A percentile compares a stretch with the other conserved stretches of the same genome.
These are phyloP conservation scores for Trissoscelio sp. DNA, from an alignment of 2,888 invertebrate genomes.

Conservation along the genomic window DNA sequence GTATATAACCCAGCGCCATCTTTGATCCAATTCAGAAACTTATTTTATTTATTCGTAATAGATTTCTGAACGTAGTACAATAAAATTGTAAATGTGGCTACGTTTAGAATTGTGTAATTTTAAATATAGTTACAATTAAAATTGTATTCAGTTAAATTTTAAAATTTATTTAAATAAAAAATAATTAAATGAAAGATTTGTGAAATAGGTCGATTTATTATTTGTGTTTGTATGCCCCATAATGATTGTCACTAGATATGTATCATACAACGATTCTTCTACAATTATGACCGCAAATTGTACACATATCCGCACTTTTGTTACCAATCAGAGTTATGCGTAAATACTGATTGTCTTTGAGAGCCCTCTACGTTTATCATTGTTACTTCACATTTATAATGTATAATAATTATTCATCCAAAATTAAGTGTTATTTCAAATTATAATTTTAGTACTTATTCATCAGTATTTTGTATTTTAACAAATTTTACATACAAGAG, in stretches of 20 bases:
- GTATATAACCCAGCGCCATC: background rate
- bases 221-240: background rate
- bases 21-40: no score
- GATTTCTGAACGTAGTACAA: no score
- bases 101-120: no score
- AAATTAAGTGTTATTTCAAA: background rate
- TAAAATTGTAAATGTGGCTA: no score
- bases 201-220: background rate
- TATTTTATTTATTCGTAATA: no score
- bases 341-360: constrained; percentile 44
- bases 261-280: constrained; percentile 54
- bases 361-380: constrained; percentile 4
- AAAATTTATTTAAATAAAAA: no score
- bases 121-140: no score
- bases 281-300: constrained; percentile 10
- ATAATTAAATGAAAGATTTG: no score
- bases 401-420: no score
- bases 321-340: constrained; percentile 27
- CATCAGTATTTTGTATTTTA: background rate
- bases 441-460: background rate
- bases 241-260: constrained; percentile 20
- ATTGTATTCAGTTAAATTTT: no score
- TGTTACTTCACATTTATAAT: no score
- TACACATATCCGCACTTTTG: constrained; percentile 46
- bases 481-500: background rate